Evolutionary conservation across 2,888 invertebrate species (phyloP), one percentile per base, ranked within the genome.

Genomic region (Dicycla oo): DNA sequence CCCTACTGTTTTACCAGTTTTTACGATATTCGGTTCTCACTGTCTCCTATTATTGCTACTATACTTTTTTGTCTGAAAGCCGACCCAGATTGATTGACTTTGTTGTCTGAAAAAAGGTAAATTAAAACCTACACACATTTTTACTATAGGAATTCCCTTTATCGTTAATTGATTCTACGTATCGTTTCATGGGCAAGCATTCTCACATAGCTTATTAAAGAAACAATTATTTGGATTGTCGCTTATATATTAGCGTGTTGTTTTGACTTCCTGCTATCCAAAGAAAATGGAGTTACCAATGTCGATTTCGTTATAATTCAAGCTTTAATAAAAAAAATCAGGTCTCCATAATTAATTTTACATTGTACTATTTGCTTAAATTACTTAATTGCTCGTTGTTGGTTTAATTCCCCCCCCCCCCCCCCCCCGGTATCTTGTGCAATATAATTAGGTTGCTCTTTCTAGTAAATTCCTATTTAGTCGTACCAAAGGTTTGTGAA

Each of bases 261-360:
- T 68, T 82, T 75, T 71, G 61, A 18, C 62, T 78, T 78, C 64
- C 68, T 67, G 43, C n/a, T 75, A n/a, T 81, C 61, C 49, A 65
- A 78, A 79, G 58, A 57, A 54, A 68, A 70, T 69, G 18, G n/a
- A 57, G 58, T 64, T 70, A 67, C 34, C 49, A 26, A 67, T 71
- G 26, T 63, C 47, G 45, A 63, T 68, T 23, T 61, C 64, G 53
- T 49, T 70, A 54, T 61, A 18, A 54, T 73, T 72, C 40, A 53
- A 53, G 54, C 53, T 77, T 78, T 72, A 47, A n/a, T n/a, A n/a
- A n/a, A n/a, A n/a, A n/a, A n/a, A n/a, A n/a, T n/a, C n/a, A n/a
- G n/a, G n/a, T n/a, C n/a, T n/a, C n/a, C n/a, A n/a, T 74, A 74
- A 80, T 82, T 78, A 74, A 84, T 74, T 75, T 82, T 70, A 73